Conservation (phyloP, 2,797 vertebrate genomes). For the Kryptopterus vitreolus region DNA sequence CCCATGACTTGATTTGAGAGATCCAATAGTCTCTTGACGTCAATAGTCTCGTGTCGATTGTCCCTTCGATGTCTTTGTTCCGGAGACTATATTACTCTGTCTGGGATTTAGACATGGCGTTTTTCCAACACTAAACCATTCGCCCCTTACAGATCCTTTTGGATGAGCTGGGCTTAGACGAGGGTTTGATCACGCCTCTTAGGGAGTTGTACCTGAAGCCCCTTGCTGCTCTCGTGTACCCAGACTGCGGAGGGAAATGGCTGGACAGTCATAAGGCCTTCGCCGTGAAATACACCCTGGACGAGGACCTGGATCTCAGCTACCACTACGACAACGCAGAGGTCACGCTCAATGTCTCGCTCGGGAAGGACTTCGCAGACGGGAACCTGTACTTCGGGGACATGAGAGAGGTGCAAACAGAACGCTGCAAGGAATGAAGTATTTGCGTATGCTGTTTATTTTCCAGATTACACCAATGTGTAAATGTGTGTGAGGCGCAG, state of each 20-base stretch:
- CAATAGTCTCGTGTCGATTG: too few relatives aligned
- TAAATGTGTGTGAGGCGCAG: constrained; percentile 65
- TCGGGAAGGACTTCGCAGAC: constrained; percentile 88
- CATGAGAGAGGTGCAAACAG: constrained; percentile 82
- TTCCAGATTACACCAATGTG: not conserved
- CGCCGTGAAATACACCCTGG: constrained; percentile 86
- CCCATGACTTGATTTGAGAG: too few relatives aligned
- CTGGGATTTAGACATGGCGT: not conserved
- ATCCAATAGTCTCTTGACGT: too few relatives aligned
- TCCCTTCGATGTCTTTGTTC: too few relatives aligned
- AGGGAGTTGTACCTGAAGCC: constrained; percentile 84
- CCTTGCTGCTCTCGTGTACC: constrained; percentile 82
- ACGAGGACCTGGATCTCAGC: constrained; percentile 85
- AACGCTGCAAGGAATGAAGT: not conserved
- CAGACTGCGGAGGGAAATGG: constrained; percentile 79
- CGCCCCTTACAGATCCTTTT: constrained; percentile 80
- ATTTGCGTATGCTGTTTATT: constrained; percentile 40
- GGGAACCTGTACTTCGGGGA: constrained; percentile 93
- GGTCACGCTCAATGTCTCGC: constrained; percentile 88
- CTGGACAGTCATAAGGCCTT: constrained; percentile 95
- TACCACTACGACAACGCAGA: constrained; percentile 95
- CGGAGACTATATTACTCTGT: too few relatives aligned
- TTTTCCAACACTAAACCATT: not conserved
- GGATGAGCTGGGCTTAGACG: constrained; percentile 88
- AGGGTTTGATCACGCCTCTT: constrained; percentile 81